Evolutionary conservation across 1,140 invertebrate species (phyloP).

Genomic region (Conopomorpha cramerella): DNA sequence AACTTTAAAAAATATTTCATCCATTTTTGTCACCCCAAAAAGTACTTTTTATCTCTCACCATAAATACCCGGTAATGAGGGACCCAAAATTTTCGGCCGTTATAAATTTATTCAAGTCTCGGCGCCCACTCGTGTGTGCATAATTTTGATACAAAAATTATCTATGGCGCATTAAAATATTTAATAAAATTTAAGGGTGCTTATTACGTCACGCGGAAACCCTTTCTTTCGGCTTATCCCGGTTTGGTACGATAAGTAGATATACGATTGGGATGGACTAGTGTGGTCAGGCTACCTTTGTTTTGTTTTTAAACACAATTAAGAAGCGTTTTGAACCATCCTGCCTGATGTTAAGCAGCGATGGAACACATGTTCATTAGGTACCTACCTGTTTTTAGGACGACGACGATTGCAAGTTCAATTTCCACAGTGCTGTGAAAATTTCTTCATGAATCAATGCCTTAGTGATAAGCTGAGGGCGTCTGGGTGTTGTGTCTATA

Average conservation of each 20-base stretch:
- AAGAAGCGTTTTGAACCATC: too few relatives aligned
- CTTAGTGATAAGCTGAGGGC: too few relatives aligned
- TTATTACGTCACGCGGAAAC: too few relatives aligned
- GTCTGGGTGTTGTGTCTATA: too few relatives aligned
- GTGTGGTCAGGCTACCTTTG: conserved; percentile 23
- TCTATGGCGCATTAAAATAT: conserved; percentile 35
- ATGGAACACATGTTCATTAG: too few relatives aligned
- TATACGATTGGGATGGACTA: conserved; percentile 2
- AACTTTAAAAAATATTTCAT: conserved; percentile 10
- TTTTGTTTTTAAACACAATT: too few relatives aligned
- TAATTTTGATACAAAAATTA: conserved; percentile 58
- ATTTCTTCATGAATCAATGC: too few relatives aligned
- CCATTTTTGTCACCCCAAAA: conserved; percentile 52
- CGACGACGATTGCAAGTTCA: too few relatives aligned
- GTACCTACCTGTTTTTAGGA: too few relatives aligned
- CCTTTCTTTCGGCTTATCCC: too few relatives aligned
- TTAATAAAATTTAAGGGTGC: conserved; percentile 25
- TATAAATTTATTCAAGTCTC: conserved; percentile 52
- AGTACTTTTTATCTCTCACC: conserved; percentile 58
- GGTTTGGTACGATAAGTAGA: not conserved
- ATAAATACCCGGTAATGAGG: conserved; percentile 58
- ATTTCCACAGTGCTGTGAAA: too few relatives aligned
- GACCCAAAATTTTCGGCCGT: conserved; percentile 33
- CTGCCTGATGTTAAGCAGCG: too few relatives aligned
- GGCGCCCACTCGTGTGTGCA: conserved; percentile 41